Evolutionary conservation across 2,888 invertebrate genomes (phyloP).

Genomic region (Formica aserva): DNA sequence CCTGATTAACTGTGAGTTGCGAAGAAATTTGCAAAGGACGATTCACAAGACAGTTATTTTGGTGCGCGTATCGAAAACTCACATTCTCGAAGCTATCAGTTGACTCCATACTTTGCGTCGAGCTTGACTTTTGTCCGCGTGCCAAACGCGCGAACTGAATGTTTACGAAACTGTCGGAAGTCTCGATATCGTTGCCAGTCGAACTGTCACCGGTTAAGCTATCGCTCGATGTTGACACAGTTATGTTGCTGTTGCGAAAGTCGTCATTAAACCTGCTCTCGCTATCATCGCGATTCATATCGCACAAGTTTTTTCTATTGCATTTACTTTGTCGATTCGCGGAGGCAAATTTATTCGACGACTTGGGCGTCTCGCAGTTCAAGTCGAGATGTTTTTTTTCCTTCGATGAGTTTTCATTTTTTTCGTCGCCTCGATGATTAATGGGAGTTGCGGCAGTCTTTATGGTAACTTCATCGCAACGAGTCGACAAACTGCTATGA

Average conservation of each 20-base stretch:
- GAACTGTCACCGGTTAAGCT: slow-evolving; percentile 73
- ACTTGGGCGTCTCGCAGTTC: slow-evolving; percentile 67
- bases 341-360: slow-evolving; percentile 32
- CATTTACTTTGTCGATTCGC: slow-evolving; percentile 34
- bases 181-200: slow-evolving; percentile 79
- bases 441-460: slow-evolving; percentile 61
- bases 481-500: slow-evolving; percentile 36
- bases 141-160: slow-evolving; percentile 77
- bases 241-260: slow-evolving; percentile 61
- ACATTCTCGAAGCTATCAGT: slow-evolving; percentile 79
- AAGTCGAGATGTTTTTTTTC: slow-evolving; percentile 67
- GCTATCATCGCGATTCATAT: neutral
- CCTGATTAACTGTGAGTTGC: slow-evolving; percentile 29
- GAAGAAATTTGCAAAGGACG: slow-evolving; percentile 16
- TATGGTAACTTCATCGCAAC: slow-evolving; percentile 15
- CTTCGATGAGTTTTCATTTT: slow-evolving; percentile 46
- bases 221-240: slow-evolving; percentile 71
- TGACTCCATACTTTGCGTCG: slow-evolving; percentile 79
- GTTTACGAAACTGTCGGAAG: slow-evolving; percentile 82
- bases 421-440: neutral
- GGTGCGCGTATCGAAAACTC: slow-evolving; percentile 60
- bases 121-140: slow-evolving; percentile 73
- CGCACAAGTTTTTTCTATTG: slow-evolving; percentile 50
- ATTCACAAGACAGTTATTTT: slow-evolving; percentile 49
- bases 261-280: slow-evolving; percentile 57